A percentile compares a stretch with the other conserved stretches of the same genome.
phyloP scores from a whole-genome alignment of 1,140 invertebrate species.

The Pseudachorutes palmiensis region DNA sequence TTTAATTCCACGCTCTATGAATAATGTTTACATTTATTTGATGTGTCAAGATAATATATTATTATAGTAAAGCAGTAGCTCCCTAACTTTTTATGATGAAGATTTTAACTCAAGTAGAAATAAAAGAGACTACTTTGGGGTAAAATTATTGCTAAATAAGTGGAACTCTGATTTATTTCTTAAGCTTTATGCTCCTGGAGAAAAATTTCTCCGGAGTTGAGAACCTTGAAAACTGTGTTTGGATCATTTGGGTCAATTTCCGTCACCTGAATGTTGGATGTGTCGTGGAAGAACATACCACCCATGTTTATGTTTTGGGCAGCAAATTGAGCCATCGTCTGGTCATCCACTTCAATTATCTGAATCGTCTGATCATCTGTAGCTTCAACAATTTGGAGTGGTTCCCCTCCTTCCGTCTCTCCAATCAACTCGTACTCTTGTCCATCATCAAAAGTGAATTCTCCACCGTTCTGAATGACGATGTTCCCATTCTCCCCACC shows the following conservation, averaged over 20 bases:
- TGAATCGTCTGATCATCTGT: constrained; percentile 23
- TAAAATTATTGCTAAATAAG: too few relatives aligned
- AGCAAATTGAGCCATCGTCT: constrained; percentile 28
- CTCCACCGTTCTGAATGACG: constrained; percentile 25
- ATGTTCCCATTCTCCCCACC: constrained; percentile 20
- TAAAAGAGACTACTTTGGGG: too few relatives aligned
- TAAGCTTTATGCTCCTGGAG: neutral
- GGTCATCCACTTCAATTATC: constrained; percentile 37
- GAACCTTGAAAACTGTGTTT: constrained; percentile 25
- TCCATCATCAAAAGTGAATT: constrained; percentile 35
- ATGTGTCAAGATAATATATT: too few relatives aligned
- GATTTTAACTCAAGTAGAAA: too few relatives aligned
- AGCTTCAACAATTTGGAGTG: constrained; percentile 25
- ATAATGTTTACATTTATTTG: too few relatives aligned
- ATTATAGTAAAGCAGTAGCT: too few relatives aligned
- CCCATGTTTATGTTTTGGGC: constrained; percentile 16
- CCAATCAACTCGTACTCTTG: constrained; percentile 37
- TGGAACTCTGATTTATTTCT: too few relatives aligned
- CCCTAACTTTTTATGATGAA: too few relatives aligned
- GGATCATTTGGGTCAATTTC: constrained; percentile 27
- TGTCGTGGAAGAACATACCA: constrained; percentile 23
- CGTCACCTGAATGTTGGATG: constrained; percentile 12
- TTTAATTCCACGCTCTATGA: too few relatives aligned
- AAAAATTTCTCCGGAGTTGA: constrained; percentile 3
- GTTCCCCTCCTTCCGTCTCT: constrained; percentile 25